Percentiles rank a stretch among this genome's conserved stretches.
Conservation (phyloP, 2,888 invertebrate species). For the Chymomyza amoena region DNA sequence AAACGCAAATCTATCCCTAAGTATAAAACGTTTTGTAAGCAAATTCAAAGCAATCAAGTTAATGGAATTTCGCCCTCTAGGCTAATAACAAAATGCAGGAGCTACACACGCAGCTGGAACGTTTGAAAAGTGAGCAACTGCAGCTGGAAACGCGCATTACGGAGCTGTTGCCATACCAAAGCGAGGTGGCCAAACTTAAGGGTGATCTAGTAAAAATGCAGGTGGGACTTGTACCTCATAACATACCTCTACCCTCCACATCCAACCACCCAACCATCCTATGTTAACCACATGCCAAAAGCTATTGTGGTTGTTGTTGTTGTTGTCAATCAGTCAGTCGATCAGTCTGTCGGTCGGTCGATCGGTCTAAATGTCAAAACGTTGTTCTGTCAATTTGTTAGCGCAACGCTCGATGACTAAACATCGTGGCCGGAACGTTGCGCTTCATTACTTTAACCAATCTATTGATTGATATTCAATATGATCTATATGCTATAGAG, state of each 20-base stretch:
- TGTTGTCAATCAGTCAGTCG: background rate
- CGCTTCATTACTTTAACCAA: conserved; percentile 60
- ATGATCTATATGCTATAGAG: conserved; percentile 42
- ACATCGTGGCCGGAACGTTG: conserved; percentile 40
- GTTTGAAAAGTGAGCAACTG: conserved; percentile 83
- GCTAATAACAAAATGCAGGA: conserved; percentile 81
- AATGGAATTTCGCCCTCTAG: conserved; percentile 37
- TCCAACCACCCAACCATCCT: too few relatives aligned
- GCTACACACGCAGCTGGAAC: conserved; percentile 83
- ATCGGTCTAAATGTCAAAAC: background rate
- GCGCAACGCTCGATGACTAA: conserved; percentile 1
- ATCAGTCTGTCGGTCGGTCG: background rate
- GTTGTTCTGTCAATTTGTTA: background rate
- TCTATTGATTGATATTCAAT: conserved; percentile 60
- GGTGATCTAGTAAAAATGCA: conserved; percentile 86
- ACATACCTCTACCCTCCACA: background rate
- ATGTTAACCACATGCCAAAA: background rate
- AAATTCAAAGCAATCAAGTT: background rate
- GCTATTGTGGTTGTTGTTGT: background rate
- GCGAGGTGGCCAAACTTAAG: conserved; percentile 84
- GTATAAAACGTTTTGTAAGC: background rate
- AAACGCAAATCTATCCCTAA: background rate
- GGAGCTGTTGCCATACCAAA: conserved; percentile 83
- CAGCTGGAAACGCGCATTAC: conserved; percentile 82
- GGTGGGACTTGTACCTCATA: conserved; percentile 77